Conservation (phyloP, 2,797 vertebrate species). For the Eulemur rubriventer region DNA sequence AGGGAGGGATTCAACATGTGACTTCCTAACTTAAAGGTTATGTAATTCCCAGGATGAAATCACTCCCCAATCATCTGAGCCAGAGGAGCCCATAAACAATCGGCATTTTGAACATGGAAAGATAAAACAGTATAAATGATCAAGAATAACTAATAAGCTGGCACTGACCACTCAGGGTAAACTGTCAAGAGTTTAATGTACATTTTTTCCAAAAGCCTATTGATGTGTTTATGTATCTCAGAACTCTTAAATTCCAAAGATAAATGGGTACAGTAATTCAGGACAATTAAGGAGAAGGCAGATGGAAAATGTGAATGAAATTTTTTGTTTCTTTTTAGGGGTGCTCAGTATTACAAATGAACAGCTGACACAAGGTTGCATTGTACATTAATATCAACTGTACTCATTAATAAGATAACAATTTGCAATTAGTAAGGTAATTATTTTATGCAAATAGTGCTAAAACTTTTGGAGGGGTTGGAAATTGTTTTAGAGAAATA, state of each 20-base stretch:
- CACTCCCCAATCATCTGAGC: not conserved
- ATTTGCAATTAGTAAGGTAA: not conserved
- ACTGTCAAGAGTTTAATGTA: not conserved
- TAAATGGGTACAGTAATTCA: slow-evolving; percentile 13
- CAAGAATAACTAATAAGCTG: not conserved
- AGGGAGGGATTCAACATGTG: not conserved
- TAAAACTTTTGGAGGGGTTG: not conserved
- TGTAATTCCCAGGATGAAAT: not conserved
- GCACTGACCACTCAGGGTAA: not conserved
- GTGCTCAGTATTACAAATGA: not conserved
- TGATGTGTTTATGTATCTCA: not conserved
- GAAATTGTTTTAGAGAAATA: slow-evolving; percentile 34
- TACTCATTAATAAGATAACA: not conserved
- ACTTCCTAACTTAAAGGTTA: not conserved
- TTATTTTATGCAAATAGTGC: not conserved
- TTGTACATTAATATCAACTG: not conserved
- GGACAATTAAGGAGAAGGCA: not conserved
- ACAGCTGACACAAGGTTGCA: not conserved
- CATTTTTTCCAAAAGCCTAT: not conserved
- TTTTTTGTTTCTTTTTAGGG: not conserved
- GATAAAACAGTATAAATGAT: not conserved
- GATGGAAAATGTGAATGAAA: slow-evolving; percentile 16
- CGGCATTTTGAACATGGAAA: not conserved
- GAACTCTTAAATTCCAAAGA: not conserved
- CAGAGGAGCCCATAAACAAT: not conserved